Conservation (phyloP, 2,113 vertebrate species). For the Petaurus breviceps region DNA sequence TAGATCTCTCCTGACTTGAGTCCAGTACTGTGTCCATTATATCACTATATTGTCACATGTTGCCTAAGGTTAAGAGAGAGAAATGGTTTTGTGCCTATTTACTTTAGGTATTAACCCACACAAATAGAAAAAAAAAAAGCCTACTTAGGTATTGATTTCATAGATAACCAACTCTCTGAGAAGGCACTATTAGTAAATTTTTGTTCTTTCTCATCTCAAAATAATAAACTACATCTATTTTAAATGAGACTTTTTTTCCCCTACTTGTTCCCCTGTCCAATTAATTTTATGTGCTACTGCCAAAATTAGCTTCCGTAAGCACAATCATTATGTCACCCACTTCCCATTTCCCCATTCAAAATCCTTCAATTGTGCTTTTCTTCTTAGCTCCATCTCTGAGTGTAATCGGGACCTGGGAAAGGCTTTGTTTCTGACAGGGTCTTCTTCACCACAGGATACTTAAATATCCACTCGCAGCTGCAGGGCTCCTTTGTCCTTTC, state of each 20-base stretch:
- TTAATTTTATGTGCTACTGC: background rate
- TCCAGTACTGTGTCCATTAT: background rate
- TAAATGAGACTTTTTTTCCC: background rate
- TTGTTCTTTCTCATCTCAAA: background rate
- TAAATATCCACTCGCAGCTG: background rate
- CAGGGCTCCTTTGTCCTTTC: background rate
- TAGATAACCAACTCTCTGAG: background rate
- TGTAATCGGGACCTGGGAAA: background rate
- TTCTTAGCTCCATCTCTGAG: background rate
- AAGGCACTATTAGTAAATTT: background rate
- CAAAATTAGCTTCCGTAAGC: background rate
- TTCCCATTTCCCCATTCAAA: background rate
- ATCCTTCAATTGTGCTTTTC: background rate
- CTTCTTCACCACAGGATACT: background rate
- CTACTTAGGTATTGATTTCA: background rate
- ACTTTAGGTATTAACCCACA: background rate
- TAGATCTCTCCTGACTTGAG: background rate
- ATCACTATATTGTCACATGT: background rate
- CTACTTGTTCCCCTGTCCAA: background rate
- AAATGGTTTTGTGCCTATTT: background rate
- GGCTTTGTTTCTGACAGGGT: background rate
- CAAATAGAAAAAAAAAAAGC: background rate
- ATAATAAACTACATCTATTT: background rate
- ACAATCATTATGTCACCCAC: background rate
- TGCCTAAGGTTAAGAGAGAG: background rate